phyloP scores from a whole-genome alignment of 2,797 vertebrate species.

The Scolopax bukidnonensis region DNA sequence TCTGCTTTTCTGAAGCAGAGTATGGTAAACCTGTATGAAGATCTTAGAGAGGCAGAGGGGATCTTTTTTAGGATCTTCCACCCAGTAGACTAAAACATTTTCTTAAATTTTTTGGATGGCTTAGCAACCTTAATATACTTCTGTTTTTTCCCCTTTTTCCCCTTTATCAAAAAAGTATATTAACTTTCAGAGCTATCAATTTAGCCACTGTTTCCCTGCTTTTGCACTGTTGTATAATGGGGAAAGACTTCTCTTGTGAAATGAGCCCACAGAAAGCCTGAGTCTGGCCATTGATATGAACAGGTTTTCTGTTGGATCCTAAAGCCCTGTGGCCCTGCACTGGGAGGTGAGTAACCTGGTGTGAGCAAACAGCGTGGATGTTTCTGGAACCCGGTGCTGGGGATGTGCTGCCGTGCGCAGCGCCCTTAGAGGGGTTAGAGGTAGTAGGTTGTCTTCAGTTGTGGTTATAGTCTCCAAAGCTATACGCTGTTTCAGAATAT shows the following conservation, averaged over 20 bases:
- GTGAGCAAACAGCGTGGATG: fast-evolving
- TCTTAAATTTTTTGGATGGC: background rate
- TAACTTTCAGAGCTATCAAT: background rate
- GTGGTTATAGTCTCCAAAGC: background rate
- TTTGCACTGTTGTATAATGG: background rate
- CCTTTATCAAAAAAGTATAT: background rate
- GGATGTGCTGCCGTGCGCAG: fast-evolving
- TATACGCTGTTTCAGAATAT: background rate
- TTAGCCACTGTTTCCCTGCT: background rate
- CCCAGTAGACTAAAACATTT: background rate
- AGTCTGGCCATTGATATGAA: background rate
- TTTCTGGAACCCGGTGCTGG: fast-evolving
- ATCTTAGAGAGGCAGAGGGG: background rate
- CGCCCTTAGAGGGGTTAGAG: no score
- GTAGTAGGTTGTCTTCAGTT: background rate
- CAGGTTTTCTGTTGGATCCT: background rate
- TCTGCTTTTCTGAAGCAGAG: background rate
- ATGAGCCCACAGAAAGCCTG: background rate
- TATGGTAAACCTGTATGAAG: background rate
- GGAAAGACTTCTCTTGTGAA: background rate
- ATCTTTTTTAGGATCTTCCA: background rate
- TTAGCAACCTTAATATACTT: background rate
- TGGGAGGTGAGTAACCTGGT: background rate
- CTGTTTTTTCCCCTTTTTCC: background rate
- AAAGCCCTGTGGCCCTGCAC: background rate